Evolutionary conservation across 2,113 vertebrate genomes (phyloP).

Genomic region (Lethenteron reissneri): DNA sequence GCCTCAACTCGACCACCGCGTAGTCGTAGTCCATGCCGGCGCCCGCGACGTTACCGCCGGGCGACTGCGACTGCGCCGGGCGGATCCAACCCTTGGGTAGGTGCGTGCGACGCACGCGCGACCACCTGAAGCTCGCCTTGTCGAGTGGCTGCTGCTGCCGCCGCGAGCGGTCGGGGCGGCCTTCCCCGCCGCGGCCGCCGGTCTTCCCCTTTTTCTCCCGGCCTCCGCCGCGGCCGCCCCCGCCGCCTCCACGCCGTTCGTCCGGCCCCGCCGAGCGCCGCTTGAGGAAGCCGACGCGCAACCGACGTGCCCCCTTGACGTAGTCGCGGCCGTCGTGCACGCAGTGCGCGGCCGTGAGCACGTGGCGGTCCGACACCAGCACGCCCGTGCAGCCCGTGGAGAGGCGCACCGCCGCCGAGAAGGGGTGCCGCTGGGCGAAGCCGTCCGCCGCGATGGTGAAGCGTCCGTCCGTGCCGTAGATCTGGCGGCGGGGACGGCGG

Average conservation of each 20-base stretch:
- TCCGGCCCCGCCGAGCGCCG: slow-evolving; percentile 15
- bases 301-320: slow-evolving; percentile 28
- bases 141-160: slow-evolving; percentile 13
- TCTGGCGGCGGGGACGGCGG: slow-evolving; percentile 15
- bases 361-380: slow-evolving; percentile 26
- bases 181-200: not conserved
- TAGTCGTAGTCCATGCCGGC: slow-evolving; percentile 34
- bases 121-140: slow-evolving; percentile 25
- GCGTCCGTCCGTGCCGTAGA: slow-evolving; percentile 24
- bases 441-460: slow-evolving; percentile 28
- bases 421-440: slow-evolving; percentile 31
- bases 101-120: slow-evolving; percentile 27
- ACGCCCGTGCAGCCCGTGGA: slow-evolving; percentile 27
- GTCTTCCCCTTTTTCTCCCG: not conserved
- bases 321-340: slow-evolving; percentile 35
- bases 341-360: slow-evolving; percentile 33
- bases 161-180: not conserved
- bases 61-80: slow-evolving; percentile 15
- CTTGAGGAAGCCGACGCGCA: slow-evolving; percentile 30
- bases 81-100: slow-evolving; percentile 36
- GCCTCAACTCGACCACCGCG: slow-evolving; percentile 26
- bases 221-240: not conserved
- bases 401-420: slow-evolving; percentile 26
- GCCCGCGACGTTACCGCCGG: slow-evolving; percentile 60
- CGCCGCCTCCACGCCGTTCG: slow-evolving; percentile 16